Percentiles rank a stretch among this genome's conserved stretches.
phyloP scores from a whole-genome alignment of 2,888 invertebrate genomes.

The Kryphioiulus occultus region DNA sequence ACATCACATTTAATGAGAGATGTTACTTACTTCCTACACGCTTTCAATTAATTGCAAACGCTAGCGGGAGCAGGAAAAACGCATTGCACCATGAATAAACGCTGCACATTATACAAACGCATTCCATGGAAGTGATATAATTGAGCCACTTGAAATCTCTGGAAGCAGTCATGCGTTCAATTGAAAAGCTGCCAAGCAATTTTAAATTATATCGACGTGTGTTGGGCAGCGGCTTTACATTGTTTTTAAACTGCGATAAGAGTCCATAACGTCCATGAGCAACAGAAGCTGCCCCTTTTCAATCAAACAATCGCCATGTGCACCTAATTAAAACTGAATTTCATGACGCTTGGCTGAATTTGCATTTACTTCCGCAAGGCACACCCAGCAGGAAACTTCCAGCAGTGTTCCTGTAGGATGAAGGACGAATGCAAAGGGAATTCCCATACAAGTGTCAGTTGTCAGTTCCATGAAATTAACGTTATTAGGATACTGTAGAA shows the following conservation, averaged over 20 bases:
- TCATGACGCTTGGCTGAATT: background rate
- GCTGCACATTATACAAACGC: background rate
- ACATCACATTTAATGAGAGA: background rate
- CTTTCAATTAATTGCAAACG: background rate
- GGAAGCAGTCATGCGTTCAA: background rate
- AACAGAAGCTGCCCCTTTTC: conserved; percentile 33
- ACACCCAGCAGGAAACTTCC: conserved; percentile 9
- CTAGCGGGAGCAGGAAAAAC: background rate
- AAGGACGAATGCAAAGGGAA: too few relatives aligned
- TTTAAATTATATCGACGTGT: background rate
- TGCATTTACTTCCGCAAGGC: background rate
- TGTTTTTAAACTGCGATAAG: background rate
- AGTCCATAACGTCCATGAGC: background rate
- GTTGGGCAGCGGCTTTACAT: background rate
- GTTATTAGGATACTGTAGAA: too few relatives aligned
- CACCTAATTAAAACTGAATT: conserved; percentile 19
- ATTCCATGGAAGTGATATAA: background rate
- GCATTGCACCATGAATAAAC: conserved; percentile 11
- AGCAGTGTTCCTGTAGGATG: background rate
- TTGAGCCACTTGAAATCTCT: background rate
- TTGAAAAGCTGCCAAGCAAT: background rate
- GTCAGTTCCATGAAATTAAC: too few relatives aligned
- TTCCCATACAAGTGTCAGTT: too few relatives aligned
- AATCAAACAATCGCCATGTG: conserved; percentile 20
- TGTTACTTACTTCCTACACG: background rate